phyloP scores from a whole-genome alignment of 2,797 vertebrate species.

The Lophius americanus region DNA sequence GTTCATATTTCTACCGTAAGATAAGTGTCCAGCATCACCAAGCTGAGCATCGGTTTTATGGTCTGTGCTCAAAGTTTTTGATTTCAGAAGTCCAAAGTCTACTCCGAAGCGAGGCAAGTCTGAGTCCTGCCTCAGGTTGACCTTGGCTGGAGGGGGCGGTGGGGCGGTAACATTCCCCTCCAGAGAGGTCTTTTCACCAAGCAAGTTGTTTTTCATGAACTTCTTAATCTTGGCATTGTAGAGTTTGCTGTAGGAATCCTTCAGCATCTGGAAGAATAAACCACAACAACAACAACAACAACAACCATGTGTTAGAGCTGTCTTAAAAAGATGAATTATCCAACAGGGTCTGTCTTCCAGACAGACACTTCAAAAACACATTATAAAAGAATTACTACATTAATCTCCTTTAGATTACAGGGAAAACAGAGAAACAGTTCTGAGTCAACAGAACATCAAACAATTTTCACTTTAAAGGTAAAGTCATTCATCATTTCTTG shows the following conservation, averaged over 20 bases:
- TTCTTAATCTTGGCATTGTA: slow-evolving; percentile 81
- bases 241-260: slow-evolving; percentile 80
- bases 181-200: background rate
- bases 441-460: too few species aligned
- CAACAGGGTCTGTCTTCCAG: too few species aligned
- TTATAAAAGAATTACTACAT: background rate
- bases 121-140: slow-evolving; percentile 35
- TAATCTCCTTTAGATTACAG: background rate
- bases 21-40: slow-evolving; percentile 18
- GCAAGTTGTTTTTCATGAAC: slow-evolving; percentile 67
- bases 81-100: slow-evolving; percentile 68
- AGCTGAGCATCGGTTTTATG: slow-evolving; percentile 17
- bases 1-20: slow-evolving; percentile 59
- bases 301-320: too few species aligned
- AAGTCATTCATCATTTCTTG: too few species aligned
- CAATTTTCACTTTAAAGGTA: too few species aligned
- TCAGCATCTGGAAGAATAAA: slow-evolving; percentile 76
- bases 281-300: slow-evolving; percentile 17
- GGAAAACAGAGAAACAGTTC: background rate
- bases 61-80: slow-evolving; percentile 25
- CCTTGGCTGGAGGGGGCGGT: slow-evolving; percentile 31
- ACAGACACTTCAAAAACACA: background rate
- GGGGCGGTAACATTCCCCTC: slow-evolving; percentile 17
- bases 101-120: slow-evolving; percentile 62
- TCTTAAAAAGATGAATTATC: too few species aligned